A percentile compares a stretch with the other conserved stretches of the same genome.
Conservation (phyloP, 2,113 vertebrate species). For the Corynorhinus townsendii region DNA sequence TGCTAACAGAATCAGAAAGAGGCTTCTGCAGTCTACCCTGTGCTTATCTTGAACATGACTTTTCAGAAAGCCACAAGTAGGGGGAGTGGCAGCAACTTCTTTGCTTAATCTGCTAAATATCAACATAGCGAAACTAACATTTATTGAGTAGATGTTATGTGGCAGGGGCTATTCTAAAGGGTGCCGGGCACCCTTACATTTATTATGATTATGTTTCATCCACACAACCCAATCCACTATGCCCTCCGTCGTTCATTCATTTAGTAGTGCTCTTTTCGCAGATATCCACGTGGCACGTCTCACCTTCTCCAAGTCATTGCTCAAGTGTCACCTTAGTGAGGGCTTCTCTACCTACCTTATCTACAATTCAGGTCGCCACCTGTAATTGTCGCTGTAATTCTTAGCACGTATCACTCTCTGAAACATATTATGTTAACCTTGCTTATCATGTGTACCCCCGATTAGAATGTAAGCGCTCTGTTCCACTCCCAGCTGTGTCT, state of each 20-base stretch:
- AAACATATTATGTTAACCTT: background rate
- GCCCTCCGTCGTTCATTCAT: background rate
- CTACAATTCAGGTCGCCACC: background rate
- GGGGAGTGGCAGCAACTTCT: background rate
- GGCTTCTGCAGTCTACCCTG: background rate
- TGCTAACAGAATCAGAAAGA: background rate
- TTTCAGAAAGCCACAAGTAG: background rate
- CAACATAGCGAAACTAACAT: background rate
- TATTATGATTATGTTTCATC: background rate
- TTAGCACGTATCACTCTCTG: accelerated
- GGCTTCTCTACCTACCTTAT: background rate
- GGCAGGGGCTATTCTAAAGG: background rate
- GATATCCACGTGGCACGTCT: background rate
- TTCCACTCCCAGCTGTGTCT: background rate
- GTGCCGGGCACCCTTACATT: background rate
- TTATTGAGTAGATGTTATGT: background rate
- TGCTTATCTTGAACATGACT: background rate
- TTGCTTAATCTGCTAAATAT: background rate
- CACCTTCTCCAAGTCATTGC: background rate
- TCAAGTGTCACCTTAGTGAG: background rate
- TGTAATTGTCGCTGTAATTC: accelerated
- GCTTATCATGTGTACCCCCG: accelerated
- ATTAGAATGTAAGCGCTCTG: background rate
- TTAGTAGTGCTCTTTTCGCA: background rate
- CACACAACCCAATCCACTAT: background rate